A percentile compares a stretch with the other conserved stretches of the same genome.
Evolutionary conservation across 2,888 invertebrate species (phyloP).

Genomic region (Andrena praecox): DNA sequence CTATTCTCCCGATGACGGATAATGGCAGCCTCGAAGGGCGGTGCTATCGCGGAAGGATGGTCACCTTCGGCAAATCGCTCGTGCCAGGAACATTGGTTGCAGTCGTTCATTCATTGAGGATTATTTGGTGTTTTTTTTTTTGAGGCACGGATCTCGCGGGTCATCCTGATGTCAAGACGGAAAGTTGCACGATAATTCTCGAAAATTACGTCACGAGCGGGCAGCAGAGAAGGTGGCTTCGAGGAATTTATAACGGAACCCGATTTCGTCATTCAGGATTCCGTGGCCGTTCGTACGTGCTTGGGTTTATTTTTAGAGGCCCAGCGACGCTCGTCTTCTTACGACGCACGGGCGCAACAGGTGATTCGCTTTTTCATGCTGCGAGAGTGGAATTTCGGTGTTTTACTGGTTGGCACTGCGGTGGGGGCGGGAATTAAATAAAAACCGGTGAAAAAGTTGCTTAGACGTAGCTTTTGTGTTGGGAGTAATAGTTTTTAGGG

Average conservation of each 20-base stretch:
- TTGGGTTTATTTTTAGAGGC: constrained; percentile 68
- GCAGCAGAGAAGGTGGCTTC: constrained; percentile 56
- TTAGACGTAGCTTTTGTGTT: too few relatives aligned
- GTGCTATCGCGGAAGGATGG: background rate
- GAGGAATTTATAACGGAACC: constrained; percentile 72
- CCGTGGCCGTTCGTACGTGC: constrained; percentile 59
- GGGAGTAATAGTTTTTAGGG: too few relatives aligned
- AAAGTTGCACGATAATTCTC: constrained; percentile 47
- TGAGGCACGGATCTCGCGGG: background rate
- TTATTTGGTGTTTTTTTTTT: background rate
- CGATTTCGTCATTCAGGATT: constrained; percentile 75
- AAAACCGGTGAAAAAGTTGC: too few relatives aligned
- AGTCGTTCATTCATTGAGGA: too few relatives aligned
- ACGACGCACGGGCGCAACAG: constrained; percentile 17
- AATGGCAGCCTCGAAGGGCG: background rate
- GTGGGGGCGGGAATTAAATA: too few relatives aligned
- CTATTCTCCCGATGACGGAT: constrained; percentile 9
- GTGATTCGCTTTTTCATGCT: constrained; percentile 16
- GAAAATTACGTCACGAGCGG: constrained; percentile 67
- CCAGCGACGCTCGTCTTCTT: constrained; percentile 43
- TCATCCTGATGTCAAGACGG: constrained; percentile 15
- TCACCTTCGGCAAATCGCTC: too few relatives aligned
- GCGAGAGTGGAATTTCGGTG: background rate
- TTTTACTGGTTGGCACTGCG: too few relatives aligned
- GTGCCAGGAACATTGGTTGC: too few relatives aligned